Evolutionary conservation across 1,140 invertebrate genomes (phyloP), one percentile per base, ranked within the genome.

Genomic region (Drosophila watanabei): DNA sequence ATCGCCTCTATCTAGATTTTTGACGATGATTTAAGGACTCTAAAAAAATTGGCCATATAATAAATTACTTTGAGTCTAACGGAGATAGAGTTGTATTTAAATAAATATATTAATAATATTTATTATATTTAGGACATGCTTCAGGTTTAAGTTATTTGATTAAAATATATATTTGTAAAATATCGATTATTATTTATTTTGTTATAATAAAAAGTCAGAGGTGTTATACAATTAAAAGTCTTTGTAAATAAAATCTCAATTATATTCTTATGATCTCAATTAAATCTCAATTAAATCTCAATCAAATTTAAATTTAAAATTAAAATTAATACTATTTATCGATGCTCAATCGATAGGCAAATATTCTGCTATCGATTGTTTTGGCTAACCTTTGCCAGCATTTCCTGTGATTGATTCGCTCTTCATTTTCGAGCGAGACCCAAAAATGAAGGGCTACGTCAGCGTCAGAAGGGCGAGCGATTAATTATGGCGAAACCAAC

Each of bases 391-490:
- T 24, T 41, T 20, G n/a, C 16, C 18, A 70, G 48, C 66, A 66
- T 24, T 70, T 70, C 13, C n/a, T 5, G 45, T 39, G 63, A 20
- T 66, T 35, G 39, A 46, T 72, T 73, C 20, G 16, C 37, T 37
- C 10, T 45, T 41, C 45, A 35, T 51, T 51, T 24, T 24, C 35
- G 6, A 10, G 30, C 6, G 41, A 54, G 33, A 41, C 69, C 43
- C 13, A 66, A 54, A 71, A 69, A 63, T 35, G 58, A 68, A 37
- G 20, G 70, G 54, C 54, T 11, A 33, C 52, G 52, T 72, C 68
- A 60, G 68, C 68, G 18, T 60, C 68, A 71, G 49, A 37, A 69
- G 68, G 52, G 35, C 68, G 20, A 51, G 54, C 68, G 70, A 73
- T 73, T 73, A 73, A 73, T 73, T 73, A 73, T 73, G 39, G 24